Conservation (phyloP, 2,888 invertebrate genomes). For the Hermodice carunculata region DNA sequence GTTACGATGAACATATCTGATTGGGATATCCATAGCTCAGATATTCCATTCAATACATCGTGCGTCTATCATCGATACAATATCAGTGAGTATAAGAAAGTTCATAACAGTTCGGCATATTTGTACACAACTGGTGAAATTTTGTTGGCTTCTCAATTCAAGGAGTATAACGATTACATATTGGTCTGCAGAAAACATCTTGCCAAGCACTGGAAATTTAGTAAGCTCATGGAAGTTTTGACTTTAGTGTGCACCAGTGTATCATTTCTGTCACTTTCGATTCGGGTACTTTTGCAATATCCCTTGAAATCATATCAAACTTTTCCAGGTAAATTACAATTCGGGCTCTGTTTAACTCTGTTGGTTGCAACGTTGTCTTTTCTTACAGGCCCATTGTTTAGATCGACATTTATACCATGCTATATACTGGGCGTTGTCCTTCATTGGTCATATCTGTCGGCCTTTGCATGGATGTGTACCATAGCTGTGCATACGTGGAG, state of each 20-base stretch:
- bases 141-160: no score
- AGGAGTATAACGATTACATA: no score
- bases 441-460: slow-evolving; percentile 1
- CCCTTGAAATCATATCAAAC: neutral
- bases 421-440: neutral
- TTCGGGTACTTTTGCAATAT: neutral
- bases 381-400: neutral
- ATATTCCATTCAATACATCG: no score
- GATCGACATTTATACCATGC: neutral
- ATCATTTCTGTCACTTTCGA: neutral
- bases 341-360: neutral
- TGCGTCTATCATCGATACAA: no score
- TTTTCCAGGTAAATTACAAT: slow-evolving; percentile 6
- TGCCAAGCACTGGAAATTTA: no score
- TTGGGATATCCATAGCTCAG: no score
- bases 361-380: neutral
- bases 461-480: slow-evolving; percentile 3
- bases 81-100: no score
- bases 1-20: no score
- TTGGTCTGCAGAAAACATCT: no score
- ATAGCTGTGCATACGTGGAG: neutral
- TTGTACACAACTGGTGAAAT: no score
- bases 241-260: neutral
- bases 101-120: no score
- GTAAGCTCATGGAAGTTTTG: neutral